Evolutionary conservation across 2,113 vertebrate genomes (phyloP).

Genomic region (Petrocephalus microphthalmus): DNA sequence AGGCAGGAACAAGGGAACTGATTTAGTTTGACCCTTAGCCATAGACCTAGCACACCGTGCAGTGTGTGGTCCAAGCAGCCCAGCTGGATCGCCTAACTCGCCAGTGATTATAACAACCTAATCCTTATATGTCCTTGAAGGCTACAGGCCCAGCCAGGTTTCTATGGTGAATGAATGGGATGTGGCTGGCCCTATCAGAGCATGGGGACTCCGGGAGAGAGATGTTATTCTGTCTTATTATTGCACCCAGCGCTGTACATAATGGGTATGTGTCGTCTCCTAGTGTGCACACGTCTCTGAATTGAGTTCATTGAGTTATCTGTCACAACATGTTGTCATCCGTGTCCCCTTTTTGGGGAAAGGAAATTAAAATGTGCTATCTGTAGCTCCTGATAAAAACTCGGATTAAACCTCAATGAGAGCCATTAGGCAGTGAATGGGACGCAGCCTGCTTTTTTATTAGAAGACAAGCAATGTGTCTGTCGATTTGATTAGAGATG

Average conservation of each 20-base stretch:
- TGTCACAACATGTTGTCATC: not conserved
- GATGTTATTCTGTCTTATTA: not conserved
- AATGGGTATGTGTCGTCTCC: conserved; percentile 18
- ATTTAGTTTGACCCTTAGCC: conserved; percentile 4
- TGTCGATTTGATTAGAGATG: conserved; percentile 48
- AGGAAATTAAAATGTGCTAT: not conserved
- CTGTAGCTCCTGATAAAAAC: conserved; percentile 4
- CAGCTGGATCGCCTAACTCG: not conserved
- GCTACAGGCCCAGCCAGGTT: not conserved
- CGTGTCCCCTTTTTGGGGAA: not conserved
- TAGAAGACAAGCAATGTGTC: conserved; percentile 35
- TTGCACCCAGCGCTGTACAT: not conserved
- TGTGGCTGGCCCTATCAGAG: not conserved
- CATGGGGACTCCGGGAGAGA: not conserved
- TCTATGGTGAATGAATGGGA: not conserved
- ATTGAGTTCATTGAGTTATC: conserved; percentile 2
- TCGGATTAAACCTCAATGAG: not conserved
- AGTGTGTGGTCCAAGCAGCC: not conserved
- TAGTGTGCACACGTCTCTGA: not conserved
- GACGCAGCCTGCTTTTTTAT: conserved; percentile 10
- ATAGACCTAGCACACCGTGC: not conserved
- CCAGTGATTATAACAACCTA: not conserved
- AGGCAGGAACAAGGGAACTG: not conserved
- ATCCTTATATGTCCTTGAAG: not conserved
- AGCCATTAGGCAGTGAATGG: not conserved